These are phyloP conservation scores for Trichonephila inaurata DNA, from an alignment of 1,140 invertebrate genomes.

Conservation along the genomic window DNA sequence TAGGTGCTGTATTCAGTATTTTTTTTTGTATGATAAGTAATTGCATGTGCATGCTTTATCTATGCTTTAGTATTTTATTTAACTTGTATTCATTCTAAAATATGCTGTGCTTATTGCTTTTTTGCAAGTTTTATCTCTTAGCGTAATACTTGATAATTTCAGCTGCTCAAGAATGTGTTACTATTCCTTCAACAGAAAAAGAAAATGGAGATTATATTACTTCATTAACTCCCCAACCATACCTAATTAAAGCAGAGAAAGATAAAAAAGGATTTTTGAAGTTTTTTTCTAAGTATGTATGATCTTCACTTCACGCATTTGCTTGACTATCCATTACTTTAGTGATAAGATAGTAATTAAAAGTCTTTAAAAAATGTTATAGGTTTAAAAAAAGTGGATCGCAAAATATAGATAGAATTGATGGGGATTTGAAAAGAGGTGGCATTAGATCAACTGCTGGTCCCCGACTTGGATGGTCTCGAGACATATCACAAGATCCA, in stretches of 20 bases:
- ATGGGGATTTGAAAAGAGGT: constrained; percentile 86
- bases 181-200: constrained; percentile 63
- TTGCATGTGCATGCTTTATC: not conserved
- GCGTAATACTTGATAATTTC: constrained; percentile 36
- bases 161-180: constrained; percentile 68
- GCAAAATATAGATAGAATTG: constrained; percentile 85
- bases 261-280: constrained; percentile 66
- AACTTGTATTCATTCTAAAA: not conserved
- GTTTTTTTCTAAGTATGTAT: constrained; percentile 65
- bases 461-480: constrained; percentile 88
- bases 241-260: constrained; percentile 63
- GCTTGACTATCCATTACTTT: not conserved
- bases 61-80: not conserved
- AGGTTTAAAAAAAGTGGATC: constrained; percentile 87
- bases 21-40: too few relatives aligned
- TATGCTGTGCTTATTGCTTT: not conserved
- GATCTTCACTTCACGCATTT: not conserved
- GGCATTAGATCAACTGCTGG: constrained; percentile 89
- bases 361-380: not conserved
- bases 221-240: constrained; percentile 46
- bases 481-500: constrained; percentile 77
- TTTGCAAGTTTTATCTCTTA: constrained; percentile 41
- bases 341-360: not conserved
- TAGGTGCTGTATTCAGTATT: too few relatives aligned
- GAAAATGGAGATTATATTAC: constrained; percentile 34